phyloP scores from a whole-genome alignment of 1,140 invertebrate genomes.

The Drosophila nasuta region DNA sequence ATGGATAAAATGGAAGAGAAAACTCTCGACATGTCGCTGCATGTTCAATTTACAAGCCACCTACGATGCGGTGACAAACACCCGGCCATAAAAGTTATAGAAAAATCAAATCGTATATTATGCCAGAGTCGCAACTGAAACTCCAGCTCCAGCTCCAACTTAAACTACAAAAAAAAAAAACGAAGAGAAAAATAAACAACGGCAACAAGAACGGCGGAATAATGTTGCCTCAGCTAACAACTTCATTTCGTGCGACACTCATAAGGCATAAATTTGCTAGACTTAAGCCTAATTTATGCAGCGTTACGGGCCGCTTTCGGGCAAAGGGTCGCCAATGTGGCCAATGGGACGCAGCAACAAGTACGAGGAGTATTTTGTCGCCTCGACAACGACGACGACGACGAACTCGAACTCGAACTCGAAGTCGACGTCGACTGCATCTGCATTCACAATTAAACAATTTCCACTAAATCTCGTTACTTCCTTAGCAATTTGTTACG shows the following conservation, averaged over 20 bases:
- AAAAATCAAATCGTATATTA: slow-evolving; percentile 83
- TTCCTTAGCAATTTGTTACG: slow-evolving; percentile 85
- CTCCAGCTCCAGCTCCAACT: not conserved
- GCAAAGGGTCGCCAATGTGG: slow-evolving; percentile 60
- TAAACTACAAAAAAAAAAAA: no score
- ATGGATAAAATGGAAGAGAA: slow-evolving; percentile 29
- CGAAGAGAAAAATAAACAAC: not conserved
- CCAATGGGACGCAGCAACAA: slow-evolving; percentile 61
- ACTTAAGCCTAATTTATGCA: slow-evolving; percentile 84
- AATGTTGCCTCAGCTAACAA: slow-evolving; percentile 82
- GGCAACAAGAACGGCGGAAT: slow-evolving; percentile 45
- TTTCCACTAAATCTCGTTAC: slow-evolving; percentile 85
- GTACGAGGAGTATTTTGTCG: slow-evolving; percentile 25
- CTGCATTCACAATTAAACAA: slow-evolving; percentile 85
- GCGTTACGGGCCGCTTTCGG: slow-evolving; percentile 53
- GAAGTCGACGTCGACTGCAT: slow-evolving; percentile 59
- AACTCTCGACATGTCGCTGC: slow-evolving; percentile 65
- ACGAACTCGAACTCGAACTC: no score
- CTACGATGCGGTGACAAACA: slow-evolving; percentile 79
- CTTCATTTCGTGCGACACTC: slow-evolving; percentile 83
- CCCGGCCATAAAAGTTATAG: slow-evolving; percentile 76
- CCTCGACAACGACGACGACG: not conserved
- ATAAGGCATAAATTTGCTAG: slow-evolving; percentile 84
- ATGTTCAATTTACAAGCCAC: slow-evolving; percentile 76
- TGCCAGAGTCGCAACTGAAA: slow-evolving; percentile 12